Base-by-base conservation (phyloP, 1,140 invertebrate genomes). In the Diploscapter pachys region DNA sequence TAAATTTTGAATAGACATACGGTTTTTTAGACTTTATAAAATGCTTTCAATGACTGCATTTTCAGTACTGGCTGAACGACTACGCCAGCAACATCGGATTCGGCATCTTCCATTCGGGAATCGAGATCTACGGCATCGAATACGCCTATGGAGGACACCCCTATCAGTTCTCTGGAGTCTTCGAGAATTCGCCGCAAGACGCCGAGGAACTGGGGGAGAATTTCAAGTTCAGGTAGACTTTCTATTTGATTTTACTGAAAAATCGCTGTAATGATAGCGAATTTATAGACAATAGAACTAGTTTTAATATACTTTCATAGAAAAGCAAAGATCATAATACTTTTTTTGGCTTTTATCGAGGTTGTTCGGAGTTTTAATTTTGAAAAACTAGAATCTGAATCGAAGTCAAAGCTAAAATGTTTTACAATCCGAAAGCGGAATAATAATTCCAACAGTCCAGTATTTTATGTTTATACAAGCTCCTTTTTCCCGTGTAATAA, bases 71-170 rank as follows among this genome's bases (percentile, higher is more conserved):
- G 92, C 92, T 93, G 55, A 97, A 97, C 89, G 93, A 94, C 84
- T 96, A 97, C 85, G 98, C 94, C 71, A 93, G 94, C 73, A 91
- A 92, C 65, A 91, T 98, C 78, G 96, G 96, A 9, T 89, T 99
- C 71, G 96, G 96, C 68, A 94, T 99, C 76, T 99, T 95, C 88
- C 96, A 99, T 89, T 96, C 95, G 75, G 96, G 96, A 53, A 92
- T 99, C 72, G 93, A 98, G 90, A 91, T 98, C 74, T 96, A 96
- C 90, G 94, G 94, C 72, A 89, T 89, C 86, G 91, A 99, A 89
- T 98, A 94, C 89, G 95, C 94, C 3, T 99, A 98, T 88, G 96
- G 95, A 53, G 96, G 96, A 3, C 94, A 96, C 87, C 92, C 92
- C 51, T 93, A 91, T 87, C 90, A 92, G 3, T 93, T 93, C 86